phyloP scores from a whole-genome alignment of 92 coral and sea anemone species.

The Epizoanthus ramosus region DNA sequence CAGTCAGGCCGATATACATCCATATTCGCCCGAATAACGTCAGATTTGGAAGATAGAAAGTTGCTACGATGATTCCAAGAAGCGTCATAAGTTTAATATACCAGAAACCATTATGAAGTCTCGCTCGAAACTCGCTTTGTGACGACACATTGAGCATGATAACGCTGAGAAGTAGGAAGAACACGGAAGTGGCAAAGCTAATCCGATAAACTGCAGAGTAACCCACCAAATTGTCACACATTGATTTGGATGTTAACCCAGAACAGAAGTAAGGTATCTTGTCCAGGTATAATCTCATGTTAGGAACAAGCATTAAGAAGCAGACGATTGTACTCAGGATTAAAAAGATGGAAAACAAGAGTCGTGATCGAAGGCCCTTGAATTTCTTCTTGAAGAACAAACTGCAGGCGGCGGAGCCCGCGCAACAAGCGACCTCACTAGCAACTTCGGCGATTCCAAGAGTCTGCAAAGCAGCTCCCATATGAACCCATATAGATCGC shows the following conservation, averaged over 20 bases:
- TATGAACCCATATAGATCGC: conserved; percentile 97
- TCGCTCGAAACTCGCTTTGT: conserved; percentile 85
- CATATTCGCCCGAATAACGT: conserved; percentile 73
- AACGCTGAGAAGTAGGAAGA: conserved; percentile 65
- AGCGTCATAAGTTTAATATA: conserved; percentile 81
- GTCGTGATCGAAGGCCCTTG: conserved; percentile 79
- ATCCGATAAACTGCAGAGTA: conserved; percentile 97
- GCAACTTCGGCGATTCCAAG: conserved; percentile 99
- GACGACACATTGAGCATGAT: conserved; percentile 84
- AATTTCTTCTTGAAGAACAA: conserved; percentile 80
- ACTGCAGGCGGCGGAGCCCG: conserved; percentile 94
- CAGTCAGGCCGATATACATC: conserved; percentile 95
- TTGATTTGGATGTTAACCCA: conserved; percentile 68
- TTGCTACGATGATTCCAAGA: conserved; percentile 66
- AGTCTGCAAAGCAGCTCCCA: conserved; percentile 99
- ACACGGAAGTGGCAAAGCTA: conserved; percentile 79
- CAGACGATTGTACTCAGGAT: conserved; percentile 73
- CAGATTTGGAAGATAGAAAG: conserved; percentile 81
- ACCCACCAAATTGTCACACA: conserved; percentile 91
- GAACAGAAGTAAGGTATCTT: conserved; percentile 92
- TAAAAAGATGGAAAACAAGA: conserved; percentile 76
- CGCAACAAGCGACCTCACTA: conserved; percentile 98
- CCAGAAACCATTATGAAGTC: conserved; percentile 95
- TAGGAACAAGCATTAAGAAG: conserved; percentile 83
- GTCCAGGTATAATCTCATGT: conserved; percentile 75